These are phyloP conservation scores for Megalops cyprinoides DNA, from an alignment of 2,797 vertebrate genomes.

Conservation along the genomic window DNA sequence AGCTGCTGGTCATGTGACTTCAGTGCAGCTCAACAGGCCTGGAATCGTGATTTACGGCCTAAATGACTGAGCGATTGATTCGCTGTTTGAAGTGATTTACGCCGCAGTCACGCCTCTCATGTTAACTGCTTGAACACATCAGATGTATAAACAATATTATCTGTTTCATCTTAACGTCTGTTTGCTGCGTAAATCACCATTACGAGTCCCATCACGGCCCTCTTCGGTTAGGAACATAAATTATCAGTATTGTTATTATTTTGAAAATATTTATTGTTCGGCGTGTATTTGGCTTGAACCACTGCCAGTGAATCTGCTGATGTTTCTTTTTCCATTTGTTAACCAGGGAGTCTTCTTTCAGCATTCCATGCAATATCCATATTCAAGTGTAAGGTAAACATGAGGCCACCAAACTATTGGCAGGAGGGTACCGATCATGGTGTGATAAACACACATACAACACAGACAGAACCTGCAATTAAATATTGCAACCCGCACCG, in stretches of 20 bases:
- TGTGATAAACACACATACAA: too few species aligned
- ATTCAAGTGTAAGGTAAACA: not conserved
- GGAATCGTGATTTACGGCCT: not conserved
- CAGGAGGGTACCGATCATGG: too few species aligned
- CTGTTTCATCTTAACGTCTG: not conserved
- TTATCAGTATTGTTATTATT: not conserved
- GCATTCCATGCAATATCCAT: not conserved
- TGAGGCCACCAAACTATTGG: not conserved
- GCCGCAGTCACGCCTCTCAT: not conserved
- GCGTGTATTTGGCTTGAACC: not conserved
- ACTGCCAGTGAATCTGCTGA: not conserved
- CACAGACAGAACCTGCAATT: too few species aligned
- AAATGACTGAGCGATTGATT: not conserved
- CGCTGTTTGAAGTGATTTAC: not conserved
- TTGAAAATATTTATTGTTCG: not conserved
- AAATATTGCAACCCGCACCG: not conserved
- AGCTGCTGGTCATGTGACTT: not conserved
- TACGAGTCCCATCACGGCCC: not conserved
- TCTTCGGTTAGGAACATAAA: not conserved
- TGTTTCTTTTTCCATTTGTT: not conserved
- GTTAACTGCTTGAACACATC: not conserved
- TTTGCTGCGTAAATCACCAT: slow-evolving; percentile 1
- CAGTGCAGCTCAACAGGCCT: not conserved
- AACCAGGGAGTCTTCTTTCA: not conserved
- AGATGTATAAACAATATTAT: slow-evolving; percentile 16